phyloP scores from a whole-genome alignment of 2,888 invertebrate genomes.

The Himalopsyche kuldschensis region DNA sequence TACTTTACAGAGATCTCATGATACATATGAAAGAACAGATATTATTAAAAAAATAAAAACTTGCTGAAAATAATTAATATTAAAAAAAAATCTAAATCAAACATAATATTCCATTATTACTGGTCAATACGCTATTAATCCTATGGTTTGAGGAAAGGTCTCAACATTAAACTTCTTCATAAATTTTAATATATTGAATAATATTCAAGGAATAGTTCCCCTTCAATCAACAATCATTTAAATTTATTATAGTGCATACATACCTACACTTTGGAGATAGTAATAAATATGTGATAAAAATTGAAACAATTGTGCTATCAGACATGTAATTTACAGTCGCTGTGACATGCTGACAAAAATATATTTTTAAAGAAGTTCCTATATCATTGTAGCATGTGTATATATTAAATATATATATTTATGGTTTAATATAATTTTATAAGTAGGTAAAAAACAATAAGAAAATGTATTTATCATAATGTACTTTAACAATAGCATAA shows the following conservation, averaged over 20 bases:
- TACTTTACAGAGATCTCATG: neutral
- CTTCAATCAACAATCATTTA: conserved; percentile 2
- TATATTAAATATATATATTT: conserved; percentile 6
- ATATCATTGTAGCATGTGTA: conserved; percentile 8
- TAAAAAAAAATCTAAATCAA: neutral
- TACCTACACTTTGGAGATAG: neutral
- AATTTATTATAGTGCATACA: neutral
- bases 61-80: neutral
- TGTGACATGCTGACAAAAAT: conserved; percentile 19
- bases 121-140: neutral
- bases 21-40: neutral
- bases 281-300: conserved; percentile 4
- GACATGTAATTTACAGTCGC: conserved; percentile 8
- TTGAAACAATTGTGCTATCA: conserved; percentile 16
- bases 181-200: neutral
- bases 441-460: conserved; percentile 5
- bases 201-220: neutral
- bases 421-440: conserved; percentile 10
- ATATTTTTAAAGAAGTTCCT: conserved; percentile 19
- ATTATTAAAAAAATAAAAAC: neutral
- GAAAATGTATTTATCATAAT: conserved; percentile 3
- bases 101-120: neutral
- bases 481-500: neutral
- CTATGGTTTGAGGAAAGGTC: neutral
- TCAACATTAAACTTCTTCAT: neutral